Conservation (phyloP, 2,113 vertebrate species). For the Pyrgilauda ruficollis region DNA sequence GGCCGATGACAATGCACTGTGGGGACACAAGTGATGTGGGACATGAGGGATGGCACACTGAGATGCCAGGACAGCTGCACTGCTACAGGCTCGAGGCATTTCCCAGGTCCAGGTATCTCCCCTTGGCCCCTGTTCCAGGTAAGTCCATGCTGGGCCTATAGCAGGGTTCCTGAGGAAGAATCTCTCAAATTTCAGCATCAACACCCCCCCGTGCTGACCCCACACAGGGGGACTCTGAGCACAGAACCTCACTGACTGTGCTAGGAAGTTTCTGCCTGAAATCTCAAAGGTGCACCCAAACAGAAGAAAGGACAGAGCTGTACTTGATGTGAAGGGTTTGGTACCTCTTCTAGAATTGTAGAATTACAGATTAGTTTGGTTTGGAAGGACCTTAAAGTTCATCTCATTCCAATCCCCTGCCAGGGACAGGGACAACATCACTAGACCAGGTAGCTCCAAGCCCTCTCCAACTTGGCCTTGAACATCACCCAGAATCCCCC, state of each 20-base stretch:
- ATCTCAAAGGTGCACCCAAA: background rate
- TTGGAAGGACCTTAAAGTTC: background rate
- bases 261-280: background rate
- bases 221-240: background rate
- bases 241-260: background rate
- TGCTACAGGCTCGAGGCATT: background rate
- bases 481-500: background rate
- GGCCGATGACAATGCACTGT: constrained; percentile 93
- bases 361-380: background rate
- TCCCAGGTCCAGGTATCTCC: background rate
- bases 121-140: background rate
- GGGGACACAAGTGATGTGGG: background rate
- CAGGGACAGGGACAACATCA: background rate
- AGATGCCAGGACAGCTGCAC: background rate
- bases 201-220: rapidly evolving
- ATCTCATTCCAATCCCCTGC: background rate
- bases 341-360: background rate
- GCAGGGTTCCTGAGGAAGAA: background rate
- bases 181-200: background rate
- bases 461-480: background rate
- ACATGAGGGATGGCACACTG: background rate
- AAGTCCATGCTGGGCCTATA: rapidly evolving
- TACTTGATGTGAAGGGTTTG: background rate
- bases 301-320: background rate
- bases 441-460: background rate